These are phyloP conservation scores for Bufotes viridis DNA, from an alignment of 2,797 vertebrate species.

Conservation along the genomic window DNA sequence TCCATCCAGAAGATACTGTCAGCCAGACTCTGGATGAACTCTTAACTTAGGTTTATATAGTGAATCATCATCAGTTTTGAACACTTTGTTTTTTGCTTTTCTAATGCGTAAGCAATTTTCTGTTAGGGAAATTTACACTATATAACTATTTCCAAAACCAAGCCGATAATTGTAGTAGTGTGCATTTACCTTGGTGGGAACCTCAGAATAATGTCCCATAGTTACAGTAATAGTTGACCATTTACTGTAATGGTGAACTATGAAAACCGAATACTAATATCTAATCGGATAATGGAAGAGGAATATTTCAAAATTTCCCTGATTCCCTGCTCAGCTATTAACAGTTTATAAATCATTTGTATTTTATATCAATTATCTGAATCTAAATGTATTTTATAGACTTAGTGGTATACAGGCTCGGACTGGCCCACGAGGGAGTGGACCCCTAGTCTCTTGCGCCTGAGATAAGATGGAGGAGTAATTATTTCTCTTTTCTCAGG, in stretches of 20 bases:
- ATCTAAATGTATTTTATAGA: neutral
- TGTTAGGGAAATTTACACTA: neutral
- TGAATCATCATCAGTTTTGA: neutral
- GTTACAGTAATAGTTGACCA: neutral
- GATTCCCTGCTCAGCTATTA: neutral
- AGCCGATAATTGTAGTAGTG: neutral
- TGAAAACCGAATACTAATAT: neutral
- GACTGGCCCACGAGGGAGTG: too few species aligned
- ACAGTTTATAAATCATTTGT: neutral
- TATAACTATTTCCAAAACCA: neutral
- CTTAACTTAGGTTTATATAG: slow-evolving; percentile 67
- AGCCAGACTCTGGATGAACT: slow-evolving; percentile 71
- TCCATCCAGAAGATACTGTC: slow-evolving; percentile 73
- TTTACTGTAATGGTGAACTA: neutral
- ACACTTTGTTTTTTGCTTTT: neutral
- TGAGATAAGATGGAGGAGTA: too few species aligned
- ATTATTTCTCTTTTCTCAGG: too few species aligned
- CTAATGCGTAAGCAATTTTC: neutral
- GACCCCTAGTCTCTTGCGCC: too few species aligned
- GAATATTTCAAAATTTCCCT: neutral
- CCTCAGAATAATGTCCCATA: neutral
- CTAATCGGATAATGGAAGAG: neutral
- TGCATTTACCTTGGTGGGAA: slow-evolving; percentile 10
- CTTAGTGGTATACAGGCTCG: neutral
- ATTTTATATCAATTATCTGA: neutral